A percentile compares a stretch with the other conserved stretches of the same genome.
Conservation (phyloP, 2,888 invertebrate genomes). For the Drymonia ruficornis region DNA sequence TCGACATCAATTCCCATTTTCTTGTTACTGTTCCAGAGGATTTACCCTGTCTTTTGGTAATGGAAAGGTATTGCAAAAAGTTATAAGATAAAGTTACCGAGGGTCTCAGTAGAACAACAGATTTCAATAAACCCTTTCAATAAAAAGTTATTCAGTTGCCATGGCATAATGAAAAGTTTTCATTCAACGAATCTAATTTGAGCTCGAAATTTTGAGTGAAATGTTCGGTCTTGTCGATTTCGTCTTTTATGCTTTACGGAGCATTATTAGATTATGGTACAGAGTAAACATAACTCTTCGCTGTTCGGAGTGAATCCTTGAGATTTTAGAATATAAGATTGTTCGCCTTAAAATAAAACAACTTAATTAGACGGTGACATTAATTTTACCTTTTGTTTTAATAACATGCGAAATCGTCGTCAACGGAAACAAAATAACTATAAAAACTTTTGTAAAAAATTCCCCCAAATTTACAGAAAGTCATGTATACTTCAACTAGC, state of each 20-base stretch:
- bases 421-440: no score
- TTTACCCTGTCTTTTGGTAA: constrained; percentile 25
- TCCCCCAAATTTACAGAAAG: no score
- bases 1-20: background rate
- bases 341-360: constrained; percentile 20
- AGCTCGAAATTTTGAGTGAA: background rate
- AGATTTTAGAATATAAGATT: constrained; percentile 18
- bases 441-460: no score
- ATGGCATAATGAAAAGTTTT: constrained; percentile 1
- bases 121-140: constrained; percentile 14
- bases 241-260: background rate
- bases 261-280: constrained; percentile 14
- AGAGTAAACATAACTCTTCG: constrained; percentile 8
- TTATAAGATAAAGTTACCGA: constrained; percentile 29
- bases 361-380: constrained; percentile 2
- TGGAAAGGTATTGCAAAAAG: constrained; percentile 29
- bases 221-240: constrained; percentile 4
- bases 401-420: no score
- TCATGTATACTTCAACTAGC: no score
- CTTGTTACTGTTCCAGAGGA: constrained; percentile 9
- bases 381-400: background rate
- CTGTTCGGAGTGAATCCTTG: constrained; percentile 6
- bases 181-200: constrained; percentile 1
- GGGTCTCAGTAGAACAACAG: constrained; percentile 12
- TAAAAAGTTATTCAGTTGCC: constrained; percentile 21